phyloP scores from a whole-genome alignment of 1,140 invertebrate genomes.

The Brachionus sp. region DNA sequence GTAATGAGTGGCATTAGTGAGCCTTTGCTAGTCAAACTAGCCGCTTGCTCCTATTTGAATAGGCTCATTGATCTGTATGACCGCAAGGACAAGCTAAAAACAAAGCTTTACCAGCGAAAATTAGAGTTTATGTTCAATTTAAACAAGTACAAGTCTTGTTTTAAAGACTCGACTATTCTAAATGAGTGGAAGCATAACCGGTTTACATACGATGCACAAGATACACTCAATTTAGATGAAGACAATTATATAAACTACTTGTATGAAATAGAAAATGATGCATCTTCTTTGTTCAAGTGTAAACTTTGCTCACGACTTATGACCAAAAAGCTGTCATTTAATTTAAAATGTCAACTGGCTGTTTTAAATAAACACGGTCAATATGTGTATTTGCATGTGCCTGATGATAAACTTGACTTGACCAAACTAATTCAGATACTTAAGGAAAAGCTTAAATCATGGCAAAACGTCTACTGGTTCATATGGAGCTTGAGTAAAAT shows the following conservation, averaged over 20 bases:
- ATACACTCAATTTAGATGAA: constrained; percentile 65
- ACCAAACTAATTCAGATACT: constrained; percentile 71
- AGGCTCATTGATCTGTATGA: constrained; percentile 74
- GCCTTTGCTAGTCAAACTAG: constrained; percentile 68
- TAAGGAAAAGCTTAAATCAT: constrained; percentile 71
- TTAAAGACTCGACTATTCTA: constrained; percentile 65
- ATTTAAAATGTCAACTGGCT: constrained; percentile 31
- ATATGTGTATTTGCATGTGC: constrained; percentile 53
- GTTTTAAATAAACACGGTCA: constrained; percentile 40
- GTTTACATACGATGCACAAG: constrained; percentile 58
- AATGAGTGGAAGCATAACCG: constrained; percentile 61
- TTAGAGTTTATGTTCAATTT: constrained; percentile 71
- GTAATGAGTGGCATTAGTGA: constrained; percentile 78
- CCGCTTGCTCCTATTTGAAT: constrained; percentile 65
- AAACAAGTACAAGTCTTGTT: constrained; percentile 70
- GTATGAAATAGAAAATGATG: constrained; percentile 64
- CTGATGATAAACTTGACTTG: constrained; percentile 72
- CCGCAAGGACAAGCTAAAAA: constrained; percentile 76
- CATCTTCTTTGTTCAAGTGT: constrained; percentile 1
- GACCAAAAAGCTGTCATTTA: constrained; percentile 29
- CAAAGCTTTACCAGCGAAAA: constrained; percentile 74
- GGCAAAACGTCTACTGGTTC: constrained; percentile 81
- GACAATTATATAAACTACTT: constrained; percentile 67
- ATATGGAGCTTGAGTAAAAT: constrained; percentile 66
- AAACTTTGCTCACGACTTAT: constrained; percentile 42